Evolutionary conservation across 2,113 vertebrate genomes (phyloP), one percentile per base, ranked within the genome.

Genomic region (Poecile atricapillus): DNA sequence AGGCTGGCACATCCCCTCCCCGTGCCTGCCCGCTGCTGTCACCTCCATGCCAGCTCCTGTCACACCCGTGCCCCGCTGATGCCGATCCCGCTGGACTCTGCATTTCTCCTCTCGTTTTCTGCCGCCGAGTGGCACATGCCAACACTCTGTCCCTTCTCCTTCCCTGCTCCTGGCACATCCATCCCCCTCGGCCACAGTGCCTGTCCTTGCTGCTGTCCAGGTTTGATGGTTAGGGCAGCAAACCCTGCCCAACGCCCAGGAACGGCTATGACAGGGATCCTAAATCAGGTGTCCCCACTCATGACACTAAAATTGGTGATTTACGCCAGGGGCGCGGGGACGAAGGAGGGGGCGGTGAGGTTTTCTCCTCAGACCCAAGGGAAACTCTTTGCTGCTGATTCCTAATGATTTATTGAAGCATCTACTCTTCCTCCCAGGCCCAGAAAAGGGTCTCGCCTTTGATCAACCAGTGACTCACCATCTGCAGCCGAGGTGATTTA

Each of bases 391-490:
- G 35, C 55, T 62, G 77, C 75, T 2, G 4, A 68, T 79, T 73
- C 62, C 67, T 73, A 69, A 87, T 39, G 89, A 93, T 95, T 95
- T 94, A 79, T 82, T 83, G 91, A 62, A 82, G 70, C 78, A 59
- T 16, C 87, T 2, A 5, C 24, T 84, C 74, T 91, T 75, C 81
- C 35, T 15, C 53, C 18, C 87, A 87, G 89, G 15, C 78, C 93
- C 67, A 87, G 89, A 67, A 85, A 90, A 94, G 89, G 93, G 89
- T 89, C 89, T 79, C 31, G 78, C 84, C 96, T 97, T 93, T 95
- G 95, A 95, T 95, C 94, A 93, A 35, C 93, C 68, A 11, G 87
- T 97, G 96, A 97, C 91, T 97, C 96, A 95, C 89, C 83, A 93
- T 96, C 94, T 68, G 87, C 83, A 92, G 86, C 91, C 41, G 46